Evolutionary conservation across 2,113 vertebrate species (phyloP).

Genomic region (Tylochromis polylepis): DNA sequence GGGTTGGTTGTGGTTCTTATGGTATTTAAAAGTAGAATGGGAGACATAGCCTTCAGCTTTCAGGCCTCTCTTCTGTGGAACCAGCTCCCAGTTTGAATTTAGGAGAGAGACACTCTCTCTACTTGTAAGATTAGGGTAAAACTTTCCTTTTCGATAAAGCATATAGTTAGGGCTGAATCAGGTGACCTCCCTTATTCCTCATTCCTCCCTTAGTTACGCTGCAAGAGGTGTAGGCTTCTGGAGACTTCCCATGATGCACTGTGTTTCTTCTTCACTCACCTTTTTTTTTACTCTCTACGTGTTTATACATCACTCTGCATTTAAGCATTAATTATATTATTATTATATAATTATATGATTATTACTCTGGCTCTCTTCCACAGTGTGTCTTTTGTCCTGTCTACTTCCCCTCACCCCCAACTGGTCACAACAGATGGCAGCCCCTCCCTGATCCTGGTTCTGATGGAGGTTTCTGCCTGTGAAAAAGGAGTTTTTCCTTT

Average conservation of each 20-base stretch:
- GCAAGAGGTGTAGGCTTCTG: background rate
- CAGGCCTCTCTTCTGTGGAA: background rate
- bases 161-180: too few species aligned
- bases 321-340: background rate
- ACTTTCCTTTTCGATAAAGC: too few species aligned
- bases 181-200: too few species aligned
- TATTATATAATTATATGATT: too few species aligned
- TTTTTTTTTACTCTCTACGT: background rate
- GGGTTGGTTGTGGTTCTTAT: background rate
- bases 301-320: background rate
- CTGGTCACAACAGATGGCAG: background rate
- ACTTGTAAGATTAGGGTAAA: background rate
- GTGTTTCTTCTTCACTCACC: background rate
- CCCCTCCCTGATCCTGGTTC: background rate
- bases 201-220: too few species aligned
- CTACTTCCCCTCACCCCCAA: background rate
- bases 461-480: background rate
- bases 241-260: background rate
- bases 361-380: background rate
- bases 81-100: background rate
- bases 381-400: background rate
- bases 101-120: background rate
- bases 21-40: background rate
- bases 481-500: background rate
- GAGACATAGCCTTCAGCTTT: background rate